Evolutionary conservation across 2,797 vertebrate species (phyloP), one percentile per base, ranked within the genome.

Genomic region (Typhlichthys subterraneus): DNA sequence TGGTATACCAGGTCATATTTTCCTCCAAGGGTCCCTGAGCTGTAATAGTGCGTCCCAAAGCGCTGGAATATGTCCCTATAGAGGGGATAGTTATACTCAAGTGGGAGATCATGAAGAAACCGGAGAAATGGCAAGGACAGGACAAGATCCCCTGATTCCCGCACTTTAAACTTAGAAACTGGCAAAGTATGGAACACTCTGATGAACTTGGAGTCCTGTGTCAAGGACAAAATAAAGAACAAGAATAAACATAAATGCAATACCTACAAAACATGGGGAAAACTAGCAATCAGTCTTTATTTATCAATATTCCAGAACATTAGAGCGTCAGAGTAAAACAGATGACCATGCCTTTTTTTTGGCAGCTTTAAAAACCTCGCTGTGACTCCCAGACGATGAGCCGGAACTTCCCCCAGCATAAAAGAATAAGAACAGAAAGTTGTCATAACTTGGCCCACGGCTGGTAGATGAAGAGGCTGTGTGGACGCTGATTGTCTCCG

Each of bases 21-120:
- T 0, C 97, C 97, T 1, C 96, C 97, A 79, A 98, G 83, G 15
- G 88, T 92, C 33, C 97, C 97, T 3, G 94, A 92, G 45, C 84
- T 81, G 67, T 96, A 95, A 85, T 97, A 99, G 80, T 99, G 97
- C 3, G 97, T 99, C 33, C 97, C 97, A 5, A 96, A 99, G 57
- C 88, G 87, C 59, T 95, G 92, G 76, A 99, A 97, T 84, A 98
- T 93, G 56, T 92, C 91, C 74, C 94, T 95, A 79, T 99, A 99
- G 57, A 95, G 88, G 55, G 93, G 88, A 2, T 93, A 97, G 92
- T 94, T 98, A 84, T 99, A 99, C 6, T 96, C 92, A 42, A 99
- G 85, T 2, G 97, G 96, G 49, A 99, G 90, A 1, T 91, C 85
- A 29, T 92, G 92, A 33, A 99, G 93, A 63, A 93, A 93, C 85